These are phyloP conservation scores for Galbula dea DNA, from an alignment of 2,113 vertebrate species.

Conservation along the genomic window DNA sequence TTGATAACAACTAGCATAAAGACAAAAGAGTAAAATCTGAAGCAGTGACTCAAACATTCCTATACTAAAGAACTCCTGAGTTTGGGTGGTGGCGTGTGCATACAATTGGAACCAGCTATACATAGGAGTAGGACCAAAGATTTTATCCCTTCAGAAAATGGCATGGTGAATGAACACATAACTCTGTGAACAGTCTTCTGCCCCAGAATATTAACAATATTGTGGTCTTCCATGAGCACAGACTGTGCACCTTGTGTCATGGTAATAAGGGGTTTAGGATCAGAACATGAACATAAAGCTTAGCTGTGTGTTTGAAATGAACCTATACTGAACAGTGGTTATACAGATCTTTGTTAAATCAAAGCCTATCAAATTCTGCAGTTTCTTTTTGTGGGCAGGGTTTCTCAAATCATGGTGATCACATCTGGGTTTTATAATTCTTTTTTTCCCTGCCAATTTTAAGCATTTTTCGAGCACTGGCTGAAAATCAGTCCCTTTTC, in stretches of 20 bases:
- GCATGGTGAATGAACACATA: background rate
- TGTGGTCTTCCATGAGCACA: background rate
- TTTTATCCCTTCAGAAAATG: background rate
- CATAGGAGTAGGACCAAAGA: background rate
- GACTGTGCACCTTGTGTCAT: background rate
- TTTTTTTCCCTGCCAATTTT: background rate
- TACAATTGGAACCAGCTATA: background rate
- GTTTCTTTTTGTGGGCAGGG: background rate
- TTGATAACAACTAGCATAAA: slow-evolving; percentile 29
- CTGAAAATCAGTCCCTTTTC: background rate
- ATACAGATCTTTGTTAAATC: background rate
- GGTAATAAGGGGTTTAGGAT: background rate
- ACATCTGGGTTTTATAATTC: background rate
- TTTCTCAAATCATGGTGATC: background rate
- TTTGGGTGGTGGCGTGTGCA: background rate
- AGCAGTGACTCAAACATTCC: background rate
- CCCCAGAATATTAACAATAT: background rate
- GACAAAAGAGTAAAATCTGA: background rate
- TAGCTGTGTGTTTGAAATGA: background rate
- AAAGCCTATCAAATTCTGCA: background rate
- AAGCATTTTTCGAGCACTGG: background rate
- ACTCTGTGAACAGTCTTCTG: background rate
- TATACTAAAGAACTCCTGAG: background rate
- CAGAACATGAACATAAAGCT: background rate
- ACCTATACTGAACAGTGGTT: background rate